phyloP scores from a whole-genome alignment of 2,888 invertebrate species.

The Drosophila multiciliata region DNA sequence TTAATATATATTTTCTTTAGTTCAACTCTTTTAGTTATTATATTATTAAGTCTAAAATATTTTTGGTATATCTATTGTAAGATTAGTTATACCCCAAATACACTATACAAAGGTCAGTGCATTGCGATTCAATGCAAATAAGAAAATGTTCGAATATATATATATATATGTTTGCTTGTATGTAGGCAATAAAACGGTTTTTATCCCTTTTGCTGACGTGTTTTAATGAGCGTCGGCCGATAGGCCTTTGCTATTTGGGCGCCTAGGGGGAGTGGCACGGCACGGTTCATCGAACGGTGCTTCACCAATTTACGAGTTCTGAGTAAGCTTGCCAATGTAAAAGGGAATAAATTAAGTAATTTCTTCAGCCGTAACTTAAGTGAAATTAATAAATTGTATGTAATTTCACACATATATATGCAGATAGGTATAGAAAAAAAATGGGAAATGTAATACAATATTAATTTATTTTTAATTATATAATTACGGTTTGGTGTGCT shows the following conservation, averaged over 20 bases:
- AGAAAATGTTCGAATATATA: conserved; percentile 13
- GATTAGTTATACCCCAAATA: conserved; percentile 11
- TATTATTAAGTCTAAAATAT: neutral
- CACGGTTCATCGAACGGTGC: conserved; percentile 57
- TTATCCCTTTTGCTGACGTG: conserved; percentile 55
- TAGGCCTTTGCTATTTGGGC: conserved; percentile 13
- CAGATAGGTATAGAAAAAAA: conserved; percentile 21
- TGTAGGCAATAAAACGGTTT: conserved; percentile 32
- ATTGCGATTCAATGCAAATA: conserved; percentile 27
- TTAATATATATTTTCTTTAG: neutral
- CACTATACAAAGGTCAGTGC: neutral
- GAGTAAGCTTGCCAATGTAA: conserved; percentile 23
- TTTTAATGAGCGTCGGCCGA: conserved; percentile 64
- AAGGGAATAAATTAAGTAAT: conserved; percentile 42
- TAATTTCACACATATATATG: conserved; percentile 21
- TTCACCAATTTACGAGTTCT: conserved; percentile 63
- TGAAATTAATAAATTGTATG: conserved; percentile 42
- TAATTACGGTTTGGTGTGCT: conserved; percentile 36
- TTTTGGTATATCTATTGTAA: neutral
- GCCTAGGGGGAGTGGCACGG: conserved; percentile 11
- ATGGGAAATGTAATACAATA: conserved; percentile 7
- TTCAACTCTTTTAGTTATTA: neutral
- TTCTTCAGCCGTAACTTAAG: conserved; percentile 21
- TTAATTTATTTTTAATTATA: conserved; percentile 40
- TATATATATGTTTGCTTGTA: conserved; percentile 10